Percentiles rank a stretch among this genome's conserved stretches.
phyloP scores from a whole-genome alignment of 2,797 vertebrate genomes.

The Hylomyscus alleni region DNA sequence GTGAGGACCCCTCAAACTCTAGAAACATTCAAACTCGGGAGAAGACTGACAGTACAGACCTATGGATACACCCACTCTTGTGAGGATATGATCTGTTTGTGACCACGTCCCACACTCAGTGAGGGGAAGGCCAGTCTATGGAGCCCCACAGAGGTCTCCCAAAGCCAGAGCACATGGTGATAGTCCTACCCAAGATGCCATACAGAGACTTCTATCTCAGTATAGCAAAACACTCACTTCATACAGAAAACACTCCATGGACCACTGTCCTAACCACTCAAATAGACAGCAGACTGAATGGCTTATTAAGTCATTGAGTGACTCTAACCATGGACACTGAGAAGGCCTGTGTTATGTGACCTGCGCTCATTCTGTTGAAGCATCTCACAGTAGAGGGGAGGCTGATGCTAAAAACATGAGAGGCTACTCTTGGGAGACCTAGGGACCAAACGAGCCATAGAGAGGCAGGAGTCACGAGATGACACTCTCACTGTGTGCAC shows the following conservation, averaged over 20 bases:
- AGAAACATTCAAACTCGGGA: background rate
- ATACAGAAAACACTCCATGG: background rate
- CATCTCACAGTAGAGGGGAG: background rate
- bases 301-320: background rate
- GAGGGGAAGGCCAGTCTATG: rapidly evolving
- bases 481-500: too few relatives aligned
- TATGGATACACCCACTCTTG: rapidly evolving
- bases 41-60: rapidly evolving
- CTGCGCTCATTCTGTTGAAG: background rate
- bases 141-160: background rate
- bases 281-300: background rate
- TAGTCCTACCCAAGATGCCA: too few relatives aligned
- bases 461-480: background rate
- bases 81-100: rapidly evolving
- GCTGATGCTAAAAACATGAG: rapidly evolving
- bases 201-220: background rate
- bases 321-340: background rate
- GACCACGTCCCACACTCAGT: rapidly evolving
- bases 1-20: background rate
- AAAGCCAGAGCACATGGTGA: background rate
- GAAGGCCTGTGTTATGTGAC: background rate
- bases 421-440: background rate
- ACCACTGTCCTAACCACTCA: background rate
- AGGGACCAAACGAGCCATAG: background rate
- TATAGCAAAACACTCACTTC: background rate